A percentile compares a stretch with the other conserved stretches of the same genome.
Evolutionary conservation across 2,888 invertebrate species (phyloP).

Genomic region (Caenorhabditis doughertyi): DNA sequence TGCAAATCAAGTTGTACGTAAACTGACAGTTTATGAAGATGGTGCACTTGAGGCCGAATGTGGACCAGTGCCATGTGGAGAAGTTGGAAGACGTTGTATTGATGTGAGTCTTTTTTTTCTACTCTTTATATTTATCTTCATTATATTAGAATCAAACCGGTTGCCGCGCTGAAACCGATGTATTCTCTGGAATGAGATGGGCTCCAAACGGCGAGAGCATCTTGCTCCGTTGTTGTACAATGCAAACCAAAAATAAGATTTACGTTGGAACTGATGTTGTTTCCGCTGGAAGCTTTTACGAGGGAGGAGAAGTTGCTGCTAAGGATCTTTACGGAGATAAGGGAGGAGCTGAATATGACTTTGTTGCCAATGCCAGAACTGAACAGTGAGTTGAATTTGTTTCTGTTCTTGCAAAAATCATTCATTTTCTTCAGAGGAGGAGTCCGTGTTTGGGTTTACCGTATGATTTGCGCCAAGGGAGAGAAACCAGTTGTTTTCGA

Average conservation of each 20-base stretch:
- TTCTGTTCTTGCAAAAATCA: not conserved
- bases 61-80: slow-evolving; percentile 82
- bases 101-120: slow-evolving; percentile 30
- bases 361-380: slow-evolving; percentile 79
- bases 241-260: slow-evolving; percentile 75
- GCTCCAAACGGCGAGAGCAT: slow-evolving; percentile 80
- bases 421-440: slow-evolving; percentile 74
- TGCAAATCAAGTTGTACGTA: slow-evolving; percentile 80
- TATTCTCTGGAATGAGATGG: slow-evolving; percentile 82
- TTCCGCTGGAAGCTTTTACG: slow-evolving; percentile 78
- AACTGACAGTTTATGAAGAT: slow-evolving; percentile 81
- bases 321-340: slow-evolving; percentile 77
- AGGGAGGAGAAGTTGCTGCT: slow-evolving; percentile 78
- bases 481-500: slow-evolving; percentile 65
- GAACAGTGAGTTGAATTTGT: slow-evolving; percentile 74
- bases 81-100: slow-evolving; percentile 71
- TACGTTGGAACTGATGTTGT: slow-evolving; percentile 82
- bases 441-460: slow-evolving; percentile 81
- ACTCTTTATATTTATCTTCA: not conserved
- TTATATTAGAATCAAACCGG: slow-evolving; percentile 66
- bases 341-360: slow-evolving; percentile 80
- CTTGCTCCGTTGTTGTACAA: slow-evolving; percentile 79
- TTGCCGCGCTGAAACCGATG: slow-evolving; percentile 73
- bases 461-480: slow-evolving; percentile 73
- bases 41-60: slow-evolving; percentile 82